Base-by-base conservation (phyloP, 2,797 vertebrate genomes). In the Eremophila alpestris region DNA sequence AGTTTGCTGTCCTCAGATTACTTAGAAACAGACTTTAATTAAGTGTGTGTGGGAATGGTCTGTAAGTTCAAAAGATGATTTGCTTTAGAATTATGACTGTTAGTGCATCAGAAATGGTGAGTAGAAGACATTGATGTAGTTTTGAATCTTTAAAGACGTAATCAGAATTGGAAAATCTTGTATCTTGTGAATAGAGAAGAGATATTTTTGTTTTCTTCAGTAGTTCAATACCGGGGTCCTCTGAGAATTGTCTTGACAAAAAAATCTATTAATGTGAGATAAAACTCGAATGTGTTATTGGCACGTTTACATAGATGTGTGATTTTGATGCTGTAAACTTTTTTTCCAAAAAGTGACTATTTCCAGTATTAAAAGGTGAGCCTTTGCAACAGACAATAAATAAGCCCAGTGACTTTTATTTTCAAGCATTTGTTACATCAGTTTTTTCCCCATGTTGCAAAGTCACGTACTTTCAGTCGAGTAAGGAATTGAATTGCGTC, bases 401-500 rank as follows among this genome's bases (percentile, higher is more conserved):
- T 62, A 77, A 77, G 16, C 30, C 22, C 38, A 58, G 30, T 6
- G 4, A 8, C 48, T 71, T 88, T 78, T 59, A 32, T 21, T 81
- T 78, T 85, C n/a, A 67, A 60, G 16, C 30, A 7, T 16, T 89
- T 89, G 71, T 3, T 71, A 43, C 23, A 64, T 69, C 19, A 23
- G 0, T 81, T 90, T 17, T 81, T 38, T 92, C 46, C 60, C 60
- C 11, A 7, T 63, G 43, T 95, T 95, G 90, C 94, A 83, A 79
- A 94, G 93, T 96, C 94, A 95, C 15, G 29, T 88, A 94, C 51
- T 80, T 88, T 83, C 76, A 81, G 76, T 87, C 3, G 2, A 89
- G 90, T 75, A 87, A 82, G 83, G 80, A 94, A 68, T 88, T 94
- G 91, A 88, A 88, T 90, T 94, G 77, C 74, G 79, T 90, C 65